phyloP scores from a whole-genome alignment of 2,888 invertebrate genomes.

The Oscheius sp. region DNA sequence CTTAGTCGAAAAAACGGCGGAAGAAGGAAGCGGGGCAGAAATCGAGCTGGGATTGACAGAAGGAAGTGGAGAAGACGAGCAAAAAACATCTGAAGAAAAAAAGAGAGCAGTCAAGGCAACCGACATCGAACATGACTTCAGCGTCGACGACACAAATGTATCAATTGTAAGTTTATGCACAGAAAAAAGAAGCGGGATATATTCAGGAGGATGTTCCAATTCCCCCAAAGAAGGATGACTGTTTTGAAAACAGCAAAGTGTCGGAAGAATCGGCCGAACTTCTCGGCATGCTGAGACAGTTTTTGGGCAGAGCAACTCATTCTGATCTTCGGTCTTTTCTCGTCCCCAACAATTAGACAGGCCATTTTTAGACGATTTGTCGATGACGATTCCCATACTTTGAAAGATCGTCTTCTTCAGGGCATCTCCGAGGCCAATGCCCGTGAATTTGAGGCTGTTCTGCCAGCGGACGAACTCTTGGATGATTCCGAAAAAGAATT shows the following conservation, averaged over 20 bases:
- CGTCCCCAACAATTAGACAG: too few relatives aligned
- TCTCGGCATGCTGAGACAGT: conserved; percentile 10
- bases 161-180: not conserved
- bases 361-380: conserved; percentile 6
- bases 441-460: conserved; percentile 25
- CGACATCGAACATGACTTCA: conserved; percentile 14
- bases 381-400: conserved; percentile 17
- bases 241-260: not conserved
- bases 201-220: conserved; percentile 19
- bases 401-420: conserved; percentile 20
- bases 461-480: not conserved
- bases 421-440: conserved; percentile 28
- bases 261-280: not conserved
- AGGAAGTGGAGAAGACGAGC: not conserved
- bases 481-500: conserved; percentile 1
- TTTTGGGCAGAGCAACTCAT: conserved; percentile 19
- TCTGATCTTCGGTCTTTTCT: conserved; percentile 21
- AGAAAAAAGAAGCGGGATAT: not conserved
- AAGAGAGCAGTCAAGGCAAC: not conserved
- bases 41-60: not conserved
- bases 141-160: not conserved
- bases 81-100: not conserved
- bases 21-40: conserved; percentile 28
- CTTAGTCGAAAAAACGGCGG: not conserved
- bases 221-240: conserved; percentile 15